Evolutionary conservation across 2,888 invertebrate genomes (phyloP).

Genomic region (Cheilosia grossa): DNA sequence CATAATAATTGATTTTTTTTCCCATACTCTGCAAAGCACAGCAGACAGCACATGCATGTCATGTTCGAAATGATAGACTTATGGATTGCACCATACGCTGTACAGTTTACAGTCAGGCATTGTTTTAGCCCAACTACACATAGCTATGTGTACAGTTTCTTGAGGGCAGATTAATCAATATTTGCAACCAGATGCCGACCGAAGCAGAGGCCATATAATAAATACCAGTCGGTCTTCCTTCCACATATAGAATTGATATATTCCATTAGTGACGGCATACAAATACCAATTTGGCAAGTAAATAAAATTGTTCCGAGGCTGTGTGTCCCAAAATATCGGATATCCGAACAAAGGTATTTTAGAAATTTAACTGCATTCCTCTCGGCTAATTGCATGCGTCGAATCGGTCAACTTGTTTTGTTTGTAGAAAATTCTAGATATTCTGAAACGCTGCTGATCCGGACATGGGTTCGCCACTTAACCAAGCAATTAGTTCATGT

Average conservation of each 20-base stretch:
- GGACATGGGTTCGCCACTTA: conserved; percentile 22
- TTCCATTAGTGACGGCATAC: conserved; percentile 46
- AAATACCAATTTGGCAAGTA: conserved; percentile 51
- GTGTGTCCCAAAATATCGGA: background rate
- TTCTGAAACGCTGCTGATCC: conserved; percentile 2
- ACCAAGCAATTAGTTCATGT: conserved; percentile 18
- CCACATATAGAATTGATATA: conserved; percentile 45
- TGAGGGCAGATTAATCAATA: conserved; percentile 38
- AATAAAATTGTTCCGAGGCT: conserved; percentile 22
- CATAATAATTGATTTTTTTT: conserved; percentile 32
- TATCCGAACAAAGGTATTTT: conserved; percentile 1
- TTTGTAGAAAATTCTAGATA: conserved; percentile 2
- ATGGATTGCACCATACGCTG: background rate
- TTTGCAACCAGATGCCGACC: conserved; percentile 26
- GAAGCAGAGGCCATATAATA: conserved; percentile 27
- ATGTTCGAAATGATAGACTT: background rate
- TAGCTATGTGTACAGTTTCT: background rate
- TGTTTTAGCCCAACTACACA: background rate
- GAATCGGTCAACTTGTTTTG: conserved; percentile 21
- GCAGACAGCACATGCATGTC: conserved; percentile 1
- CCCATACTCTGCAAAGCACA: background rate
- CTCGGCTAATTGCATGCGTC: conserved; percentile 41
- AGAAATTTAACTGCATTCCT: conserved; percentile 21
- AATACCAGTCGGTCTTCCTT: conserved; percentile 30
- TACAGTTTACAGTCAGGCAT: background rate